Conservation (phyloP, 2,888 invertebrate genomes). For the Stenodema calcarata region DNA sequence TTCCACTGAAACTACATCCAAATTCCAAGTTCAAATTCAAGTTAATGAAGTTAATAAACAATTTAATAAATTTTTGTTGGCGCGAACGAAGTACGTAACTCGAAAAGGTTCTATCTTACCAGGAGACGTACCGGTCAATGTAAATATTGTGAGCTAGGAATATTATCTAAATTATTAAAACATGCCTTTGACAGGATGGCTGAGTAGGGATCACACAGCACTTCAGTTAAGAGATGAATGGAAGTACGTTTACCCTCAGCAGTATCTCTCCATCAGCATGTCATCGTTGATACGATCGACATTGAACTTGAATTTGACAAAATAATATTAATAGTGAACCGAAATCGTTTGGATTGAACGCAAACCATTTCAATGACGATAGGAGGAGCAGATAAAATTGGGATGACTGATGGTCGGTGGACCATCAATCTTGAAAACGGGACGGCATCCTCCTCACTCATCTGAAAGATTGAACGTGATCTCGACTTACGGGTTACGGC, state of each 20-base stretch:
- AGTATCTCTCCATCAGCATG: neutral
- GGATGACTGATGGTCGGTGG: neutral
- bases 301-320: neutral
- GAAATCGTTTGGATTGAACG: neutral
- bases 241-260: no score
- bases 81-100: no score
- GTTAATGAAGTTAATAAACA: no score
- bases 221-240: neutral
- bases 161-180: no score
- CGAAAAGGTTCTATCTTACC: no score
- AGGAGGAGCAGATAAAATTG: neutral
- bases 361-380: neutral
- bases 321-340: neutral
- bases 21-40: no score
- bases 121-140: no score
- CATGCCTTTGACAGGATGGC: neutral
- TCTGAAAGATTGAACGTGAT: conserved; percentile 20
- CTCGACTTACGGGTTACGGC: neutral
- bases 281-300: neutral
- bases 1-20: no score
- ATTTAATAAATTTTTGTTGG: no score
- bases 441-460: neutral
- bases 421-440: conserved; percentile 8
- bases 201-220: neutral
- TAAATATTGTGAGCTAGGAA: no score